Evolutionary conservation across 92 coral and sea anemone genomes (phyloP), one percentile per base, ranked within the genome.

Genomic region (Chrysogorgia sp.): DNA sequence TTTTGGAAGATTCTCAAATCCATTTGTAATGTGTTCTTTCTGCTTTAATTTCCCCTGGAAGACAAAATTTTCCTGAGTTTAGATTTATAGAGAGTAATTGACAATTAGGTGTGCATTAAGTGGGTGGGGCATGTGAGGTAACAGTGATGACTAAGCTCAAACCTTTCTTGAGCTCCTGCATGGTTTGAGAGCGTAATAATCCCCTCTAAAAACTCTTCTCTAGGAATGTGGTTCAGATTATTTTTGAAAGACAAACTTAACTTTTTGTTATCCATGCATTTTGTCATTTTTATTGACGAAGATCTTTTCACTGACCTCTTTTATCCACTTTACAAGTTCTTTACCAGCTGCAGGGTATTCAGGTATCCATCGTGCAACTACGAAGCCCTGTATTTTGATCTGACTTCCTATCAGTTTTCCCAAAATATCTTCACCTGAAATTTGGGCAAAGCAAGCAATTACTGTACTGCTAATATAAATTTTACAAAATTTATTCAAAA

Each of bases 1-100:
- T n/a, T 83, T 83, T 68, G 86, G 86, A 66, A 83, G 79, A 32
- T 83, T 83, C 74, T 83, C 86, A 53, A 83, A 83, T 32, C 86
- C 86, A 41, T 75, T 72, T 75, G 86, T 83, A 20, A 83, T 55
- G 53, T 83, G 76, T 61, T 83, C 86, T 34, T 75, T 83, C 32
- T 50, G 45, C 34, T 83, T 83, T 26, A 83, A 26, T 34, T 83
- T 83, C 25, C 86, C 86, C 86, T 83, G 33, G 75, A 75, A 8
- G 17, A 15, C 53, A 47, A 15, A 74, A 70, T 8, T 43, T 25
- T 3, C 2, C 33, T 13, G 14, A 61, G 6, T 37, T 12, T 4
- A 37, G 5, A 5, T 37, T 12, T 37, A 5, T 37, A 4, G 43
- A 37, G 12, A 37, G 43, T 37, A 37, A 37, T 12, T 4, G 43